phyloP scores from a whole-genome alignment of 2,888 invertebrate species.

The Lycaena phlaeas region DNA sequence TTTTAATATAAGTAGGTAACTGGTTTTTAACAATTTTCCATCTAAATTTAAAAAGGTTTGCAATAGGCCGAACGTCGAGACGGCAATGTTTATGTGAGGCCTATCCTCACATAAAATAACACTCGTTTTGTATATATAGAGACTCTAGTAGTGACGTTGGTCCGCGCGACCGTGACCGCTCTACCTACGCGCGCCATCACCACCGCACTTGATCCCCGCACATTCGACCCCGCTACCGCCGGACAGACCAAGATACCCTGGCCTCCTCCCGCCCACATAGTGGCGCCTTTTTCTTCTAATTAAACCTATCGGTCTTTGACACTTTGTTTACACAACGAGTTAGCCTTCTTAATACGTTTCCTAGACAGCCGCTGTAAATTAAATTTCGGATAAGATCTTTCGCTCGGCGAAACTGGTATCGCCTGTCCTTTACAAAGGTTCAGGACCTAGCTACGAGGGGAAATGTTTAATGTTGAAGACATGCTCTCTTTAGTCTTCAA shows the following conservation, averaged over 20 bases:
- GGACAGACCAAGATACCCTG: neutral
- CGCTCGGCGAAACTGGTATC: conserved; percentile 6
- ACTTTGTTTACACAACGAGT: conserved; percentile 36
- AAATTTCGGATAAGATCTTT: conserved; percentile 11
- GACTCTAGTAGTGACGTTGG: neutral
- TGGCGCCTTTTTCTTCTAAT: conserved; percentile 58
- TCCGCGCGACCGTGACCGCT: conserved; percentile 2
- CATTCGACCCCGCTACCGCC: neutral
- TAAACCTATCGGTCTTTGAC: conserved; percentile 66
- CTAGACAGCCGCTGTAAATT: conserved; percentile 16
- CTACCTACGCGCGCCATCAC: neutral
- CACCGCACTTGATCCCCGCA: neutral
- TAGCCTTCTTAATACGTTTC: conserved; percentile 14
- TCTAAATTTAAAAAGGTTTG: no score
- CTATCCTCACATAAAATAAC: no score
- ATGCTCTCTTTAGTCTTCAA: no score
- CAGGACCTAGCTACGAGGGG: conserved; percentile 15
- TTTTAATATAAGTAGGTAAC: no score
- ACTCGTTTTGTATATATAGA: no score
- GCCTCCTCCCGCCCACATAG: conserved; percentile 43
- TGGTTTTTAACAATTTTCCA: no score
- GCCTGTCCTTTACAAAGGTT: conserved; percentile 31
- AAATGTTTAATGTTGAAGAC: neutral
- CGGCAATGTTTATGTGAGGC: no score
- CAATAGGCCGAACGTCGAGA: no score